Evolutionary conservation across 2,888 invertebrate species (phyloP), one percentile per base, ranked within the genome.

Genomic region (Standfussiana lucernea): DNA sequence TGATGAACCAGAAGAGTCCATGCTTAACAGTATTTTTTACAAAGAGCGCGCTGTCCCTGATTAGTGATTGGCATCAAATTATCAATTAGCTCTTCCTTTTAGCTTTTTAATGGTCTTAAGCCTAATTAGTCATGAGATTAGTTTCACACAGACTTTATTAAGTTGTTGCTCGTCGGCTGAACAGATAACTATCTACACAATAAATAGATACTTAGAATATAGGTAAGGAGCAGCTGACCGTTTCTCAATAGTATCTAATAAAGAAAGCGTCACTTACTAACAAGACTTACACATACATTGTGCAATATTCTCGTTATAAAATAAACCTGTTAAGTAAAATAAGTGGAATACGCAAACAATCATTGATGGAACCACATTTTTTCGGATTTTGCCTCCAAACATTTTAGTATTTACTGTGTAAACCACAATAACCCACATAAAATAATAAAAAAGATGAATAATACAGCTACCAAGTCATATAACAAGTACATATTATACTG

Each of bases 191-290:
- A 42, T 37, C 5, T 28, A 15, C 10, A 28, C 2, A 56, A 15
- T 35, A 35, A 75, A 18, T 28, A 75, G 11, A 8, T 42, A 53
- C 35, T 24, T 53, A 53, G 1, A 64, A 71, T 59, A 21, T 56
- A 59, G 40, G 50, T 71, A 75, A 83, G 61, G 75, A 73, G 62
- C 73, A 79, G 65, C 76, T 79, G 68, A 67, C 67, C 21, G 47
- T 68, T 75, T 79, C 80, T 65, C 61, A 86, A 86, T 74, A 80
- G 75, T 61, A 37, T 82, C 82, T 87, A 85, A 86, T 87, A 89
- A 89, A 88, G 89, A 91, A 90, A 90, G 87, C 84, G 85, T 83
- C 79, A 83, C 79, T 73, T 53, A 79, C 70, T 78, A 83, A 87
- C 82, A 84, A 82, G 75, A 86, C 76, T 79, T 85, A 82, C 80